A percentile compares a stretch with the other conserved stretches of the same genome.
These are phyloP conservation scores for Stigmatopora nigra DNA, from an alignment of 2,113 vertebrate genomes.

Conservation along the genomic window DNA sequence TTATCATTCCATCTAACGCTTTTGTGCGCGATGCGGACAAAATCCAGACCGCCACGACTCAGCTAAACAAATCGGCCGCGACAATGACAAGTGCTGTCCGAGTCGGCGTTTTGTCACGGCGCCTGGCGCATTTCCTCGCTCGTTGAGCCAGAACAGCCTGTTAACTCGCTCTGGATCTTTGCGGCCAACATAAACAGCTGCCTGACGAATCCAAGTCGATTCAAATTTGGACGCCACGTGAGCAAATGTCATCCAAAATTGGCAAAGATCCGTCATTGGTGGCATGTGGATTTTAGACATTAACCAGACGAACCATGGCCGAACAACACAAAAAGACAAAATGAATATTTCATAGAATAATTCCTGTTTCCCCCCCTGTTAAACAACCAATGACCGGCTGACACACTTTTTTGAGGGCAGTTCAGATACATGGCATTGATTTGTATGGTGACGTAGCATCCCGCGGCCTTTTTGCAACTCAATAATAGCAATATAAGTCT, in stretches of 20 bases:
- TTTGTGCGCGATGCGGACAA: neutral
- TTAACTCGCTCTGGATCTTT: slow-evolving; percentile 3
- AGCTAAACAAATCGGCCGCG: slow-evolving; percentile 4
- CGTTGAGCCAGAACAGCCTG: slow-evolving; percentile 4
- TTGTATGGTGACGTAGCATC: slow-evolving; percentile 61
- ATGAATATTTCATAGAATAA: slow-evolving; percentile 7
- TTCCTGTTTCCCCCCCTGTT: slow-evolving; percentile 59
- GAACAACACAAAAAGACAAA: neutral
- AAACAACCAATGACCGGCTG: slow-evolving; percentile 60
- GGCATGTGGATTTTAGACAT: too few relatives aligned
- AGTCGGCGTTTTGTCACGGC: slow-evolving; percentile 4
- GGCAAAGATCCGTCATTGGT: too few relatives aligned
- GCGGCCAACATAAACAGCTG: slow-evolving; percentile 1
- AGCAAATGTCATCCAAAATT: neutral
- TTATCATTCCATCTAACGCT: slow-evolving; percentile 1
- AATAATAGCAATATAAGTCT: slow-evolving; percentile 65
- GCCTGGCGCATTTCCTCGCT: slow-evolving; percentile 3
- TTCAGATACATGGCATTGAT: slow-evolving; percentile 68
- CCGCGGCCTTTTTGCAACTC: slow-evolving; percentile 54
- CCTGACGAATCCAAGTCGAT: neutral
- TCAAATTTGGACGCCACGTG: neutral
- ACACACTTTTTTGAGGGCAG: slow-evolving; percentile 39
- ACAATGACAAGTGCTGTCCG: slow-evolving; percentile 7
- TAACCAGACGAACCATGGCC: neutral
- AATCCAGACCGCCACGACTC: neutral